Evolutionary conservation across 2,113 vertebrate genomes (phyloP).

Genomic region (Panthera leo): DNA sequence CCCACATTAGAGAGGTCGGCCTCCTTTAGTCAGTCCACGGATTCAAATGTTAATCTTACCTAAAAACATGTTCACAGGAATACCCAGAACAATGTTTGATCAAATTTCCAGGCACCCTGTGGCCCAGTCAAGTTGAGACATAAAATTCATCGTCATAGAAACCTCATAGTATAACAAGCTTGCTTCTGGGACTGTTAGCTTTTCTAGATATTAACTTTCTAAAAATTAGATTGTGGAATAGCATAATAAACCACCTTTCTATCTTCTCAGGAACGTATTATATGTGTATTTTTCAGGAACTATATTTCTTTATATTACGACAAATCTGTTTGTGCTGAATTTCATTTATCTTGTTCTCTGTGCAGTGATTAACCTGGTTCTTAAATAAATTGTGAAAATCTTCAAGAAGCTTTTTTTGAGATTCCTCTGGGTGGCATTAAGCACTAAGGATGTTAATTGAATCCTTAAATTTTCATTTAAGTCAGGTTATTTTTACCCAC

Average conservation of each 20-base stretch:
- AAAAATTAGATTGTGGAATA: background rate
- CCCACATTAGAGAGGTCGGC: rapidly evolving
- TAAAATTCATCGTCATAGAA: background rate
- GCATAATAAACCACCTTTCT: background rate
- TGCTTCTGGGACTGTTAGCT: background rate
- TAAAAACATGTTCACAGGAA: background rate
- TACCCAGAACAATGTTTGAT: background rate
- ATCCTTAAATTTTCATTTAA: slow-evolving; percentile 68
- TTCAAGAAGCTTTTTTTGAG: slow-evolving; percentile 1
- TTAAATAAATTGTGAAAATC: slow-evolving; percentile 58
- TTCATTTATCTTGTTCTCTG: slow-evolving; percentile 41
- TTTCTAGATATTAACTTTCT: background rate
- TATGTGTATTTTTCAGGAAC: background rate
- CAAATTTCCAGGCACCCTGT: background rate
- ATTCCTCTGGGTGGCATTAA: slow-evolving; percentile 58
- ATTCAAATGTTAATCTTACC: background rate
- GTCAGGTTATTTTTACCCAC: slow-evolving; percentile 60
- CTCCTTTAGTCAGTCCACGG: background rate
- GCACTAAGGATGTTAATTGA: slow-evolving; percentile 62
- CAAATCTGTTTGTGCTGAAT: slow-evolving; percentile 22
- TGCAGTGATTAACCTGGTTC: slow-evolving; percentile 52
- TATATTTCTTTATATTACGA: slow-evolving; percentile 23
- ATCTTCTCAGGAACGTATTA: background rate
- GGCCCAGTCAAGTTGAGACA: background rate
- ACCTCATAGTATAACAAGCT: background rate